Base-by-base conservation (phyloP, 2,797 vertebrate genomes). In the Aselliscus stoliczkanus region DNA sequence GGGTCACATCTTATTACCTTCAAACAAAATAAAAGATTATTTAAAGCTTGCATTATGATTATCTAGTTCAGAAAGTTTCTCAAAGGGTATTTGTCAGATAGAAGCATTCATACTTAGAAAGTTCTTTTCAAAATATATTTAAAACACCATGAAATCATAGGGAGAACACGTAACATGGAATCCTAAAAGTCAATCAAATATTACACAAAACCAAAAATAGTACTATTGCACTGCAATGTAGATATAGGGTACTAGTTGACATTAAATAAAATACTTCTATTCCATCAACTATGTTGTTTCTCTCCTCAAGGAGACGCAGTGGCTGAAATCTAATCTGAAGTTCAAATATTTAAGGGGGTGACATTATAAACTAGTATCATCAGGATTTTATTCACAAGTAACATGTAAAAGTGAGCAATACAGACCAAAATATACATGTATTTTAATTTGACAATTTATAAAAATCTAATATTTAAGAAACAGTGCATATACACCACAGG, bases 381-480 rank as follows among this genome's bases (percentile, higher is more conserved):
- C 6, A 81, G 34, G 27, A 72, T 87, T 94, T 93, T 85, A 93
- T 85, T 84, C 44, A 93, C 25, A 96, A 90, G n/a, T 27, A 76
- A 85, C 34, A 86, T 52, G 88, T 64, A 62, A 37, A 93, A 76
- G 64, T 77, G 47, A 96, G 25, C 7, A 93, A 90, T 31, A 50
- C 18, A 85, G 81, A 91, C 14, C 7, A 54, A 54, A 44, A 97
- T 84, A 96, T 86, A 0, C 0, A 62, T 62, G 52, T 87, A 95
- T 89, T 97, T 97, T 73, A 76, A 70, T 58, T 94, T 92, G 23
- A 0, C 27, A 93, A 94, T 70, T 96, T 93, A 85, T 58, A 90
- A 50, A 0, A 0, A 83, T 58, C 64, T 96, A 92, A 56, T 88
- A 92, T 75, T 87, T 89, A 93, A 95, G 83, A 97, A 97, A 89